Percentiles rank a stretch among this genome's conserved stretches.
These are phyloP conservation scores for Apamea monoglypha DNA, from an alignment of 2,888 invertebrate species.

Conservation along the genomic window DNA sequence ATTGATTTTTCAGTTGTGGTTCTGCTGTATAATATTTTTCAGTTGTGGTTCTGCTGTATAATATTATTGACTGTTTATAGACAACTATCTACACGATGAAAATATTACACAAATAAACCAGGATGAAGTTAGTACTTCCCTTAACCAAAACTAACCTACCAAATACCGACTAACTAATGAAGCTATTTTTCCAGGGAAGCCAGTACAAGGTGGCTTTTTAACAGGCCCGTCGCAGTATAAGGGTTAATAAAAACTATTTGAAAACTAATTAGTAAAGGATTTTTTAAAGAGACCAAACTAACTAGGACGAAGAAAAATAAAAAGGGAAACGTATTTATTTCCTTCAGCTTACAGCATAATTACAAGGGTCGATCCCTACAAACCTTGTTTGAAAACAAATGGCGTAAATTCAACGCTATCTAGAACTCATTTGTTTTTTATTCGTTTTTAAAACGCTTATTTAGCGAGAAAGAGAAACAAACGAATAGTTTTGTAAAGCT, in stretches of 20 bases:
- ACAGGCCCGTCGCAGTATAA: no score
- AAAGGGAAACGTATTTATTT: neutral
- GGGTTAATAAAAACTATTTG: neutral
- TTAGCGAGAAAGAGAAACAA: slow-evolving; percentile 6
- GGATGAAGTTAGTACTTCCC: neutral
- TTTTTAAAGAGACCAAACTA: neutral
- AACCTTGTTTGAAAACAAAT: neutral
- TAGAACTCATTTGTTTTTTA: slow-evolving; percentile 5
- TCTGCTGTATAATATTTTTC: no score
- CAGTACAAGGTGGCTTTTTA: no score
- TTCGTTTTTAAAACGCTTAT: slow-evolving; percentile 3
- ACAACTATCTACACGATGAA: neutral
- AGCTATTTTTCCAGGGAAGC: no score
- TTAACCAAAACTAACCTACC: no score
- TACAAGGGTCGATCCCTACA: neutral
- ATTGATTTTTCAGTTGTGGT: no score
- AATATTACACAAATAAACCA: neutral
- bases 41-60: no score
- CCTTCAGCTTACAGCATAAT: neutral
- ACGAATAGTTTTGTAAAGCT: slow-evolving; percentile 18
- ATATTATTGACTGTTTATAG: no score
- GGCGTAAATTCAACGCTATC: neutral
- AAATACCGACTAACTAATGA: no score
- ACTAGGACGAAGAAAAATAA: neutral
- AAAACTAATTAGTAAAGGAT: neutral